phyloP scores from a whole-genome alignment of 2,888 invertebrate genomes.

The Mimumesa dahlbomi region DNA sequence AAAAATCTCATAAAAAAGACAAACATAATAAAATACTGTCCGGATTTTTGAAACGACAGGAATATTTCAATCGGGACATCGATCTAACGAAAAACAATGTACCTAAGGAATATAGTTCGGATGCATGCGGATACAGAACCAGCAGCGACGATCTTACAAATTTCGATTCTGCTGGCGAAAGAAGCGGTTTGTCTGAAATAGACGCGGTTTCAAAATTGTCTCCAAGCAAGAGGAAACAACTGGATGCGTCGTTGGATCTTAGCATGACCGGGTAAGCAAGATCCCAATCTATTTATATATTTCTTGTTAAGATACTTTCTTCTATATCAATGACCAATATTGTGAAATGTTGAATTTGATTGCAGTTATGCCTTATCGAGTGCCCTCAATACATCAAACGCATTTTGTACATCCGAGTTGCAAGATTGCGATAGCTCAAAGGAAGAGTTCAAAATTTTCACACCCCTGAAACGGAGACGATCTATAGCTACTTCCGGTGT shows the following conservation, averaged over 20 bases:
- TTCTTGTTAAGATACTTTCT: too few species aligned
- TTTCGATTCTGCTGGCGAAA: background rate
- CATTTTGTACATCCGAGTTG: slow-evolving; percentile 25
- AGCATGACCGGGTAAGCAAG: background rate
- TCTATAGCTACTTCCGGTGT: slow-evolving; percentile 7
- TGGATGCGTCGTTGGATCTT: slow-evolving; percentile 33
- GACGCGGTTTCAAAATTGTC: slow-evolving; percentile 17
- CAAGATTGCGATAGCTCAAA: slow-evolving; percentile 49
- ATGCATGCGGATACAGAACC: background rate
- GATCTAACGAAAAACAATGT: background rate
- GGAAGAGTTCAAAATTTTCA: slow-evolving; percentile 74
- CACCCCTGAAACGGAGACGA: slow-evolving; percentile 72
- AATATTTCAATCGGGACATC: slow-evolving; percentile 46
- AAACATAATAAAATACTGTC: slow-evolving; percentile 70
- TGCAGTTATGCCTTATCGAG: too few species aligned
- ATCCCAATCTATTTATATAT: too few species aligned
- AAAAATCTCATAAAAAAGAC: slow-evolving; percentile 74
- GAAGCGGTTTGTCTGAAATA: too few species aligned
- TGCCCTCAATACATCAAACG: too few species aligned
- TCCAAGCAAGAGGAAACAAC: slow-evolving; percentile 62
- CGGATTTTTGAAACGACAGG: slow-evolving; percentile 60
- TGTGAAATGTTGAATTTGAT: too few species aligned
- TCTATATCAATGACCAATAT: too few species aligned
- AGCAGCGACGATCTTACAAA: background rate
- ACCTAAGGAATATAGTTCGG: background rate